phyloP scores from a whole-genome alignment of 2,113 vertebrate species.

The Triplophysa tibetana region DNA sequence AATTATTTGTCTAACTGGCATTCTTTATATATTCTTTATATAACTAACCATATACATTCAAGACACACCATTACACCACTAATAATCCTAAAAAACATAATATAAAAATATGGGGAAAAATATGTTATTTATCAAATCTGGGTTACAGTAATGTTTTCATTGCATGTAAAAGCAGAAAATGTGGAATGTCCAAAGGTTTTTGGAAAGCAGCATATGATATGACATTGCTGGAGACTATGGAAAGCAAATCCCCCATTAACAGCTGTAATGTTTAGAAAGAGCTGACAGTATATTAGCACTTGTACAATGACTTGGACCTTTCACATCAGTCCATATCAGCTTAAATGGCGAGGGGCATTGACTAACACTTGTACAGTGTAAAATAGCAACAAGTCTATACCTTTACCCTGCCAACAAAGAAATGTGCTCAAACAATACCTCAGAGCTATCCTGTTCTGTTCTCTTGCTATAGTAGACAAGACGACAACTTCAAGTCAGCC shows the following conservation, averaged over 20 bases:
- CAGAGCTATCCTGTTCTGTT: constrained; percentile 3
- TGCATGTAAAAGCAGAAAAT: not conserved
- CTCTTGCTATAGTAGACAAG: constrained; percentile 6
- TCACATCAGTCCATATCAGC: constrained; percentile 33
- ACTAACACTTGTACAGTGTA: constrained; percentile 25
- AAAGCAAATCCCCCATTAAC: not conserved
- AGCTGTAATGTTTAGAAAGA: constrained; percentile 3
- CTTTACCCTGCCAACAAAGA: constrained; percentile 25
- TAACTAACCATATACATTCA: too few relatives aligned
- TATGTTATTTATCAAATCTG: not conserved
- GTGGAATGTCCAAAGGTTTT: not conserved
- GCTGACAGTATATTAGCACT: not conserved
- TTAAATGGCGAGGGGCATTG: constrained; percentile 23
- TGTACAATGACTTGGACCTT: not conserved
- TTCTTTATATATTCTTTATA: too few relatives aligned
- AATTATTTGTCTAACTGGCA: too few relatives aligned
- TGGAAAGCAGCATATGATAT: not conserved
- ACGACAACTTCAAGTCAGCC: constrained; percentile 16
- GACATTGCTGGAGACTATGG: not conserved
- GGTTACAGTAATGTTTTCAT: not conserved
- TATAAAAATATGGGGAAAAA: too few relatives aligned
- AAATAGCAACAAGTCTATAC: constrained; percentile 27
- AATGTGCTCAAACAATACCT: constrained; percentile 27
- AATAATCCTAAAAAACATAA: too few relatives aligned
- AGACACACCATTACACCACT: too few relatives aligned